These are phyloP conservation scores for Cathartes aura DNA, from an alignment of 2,113 vertebrate genomes.

Conservation along the genomic window DNA sequence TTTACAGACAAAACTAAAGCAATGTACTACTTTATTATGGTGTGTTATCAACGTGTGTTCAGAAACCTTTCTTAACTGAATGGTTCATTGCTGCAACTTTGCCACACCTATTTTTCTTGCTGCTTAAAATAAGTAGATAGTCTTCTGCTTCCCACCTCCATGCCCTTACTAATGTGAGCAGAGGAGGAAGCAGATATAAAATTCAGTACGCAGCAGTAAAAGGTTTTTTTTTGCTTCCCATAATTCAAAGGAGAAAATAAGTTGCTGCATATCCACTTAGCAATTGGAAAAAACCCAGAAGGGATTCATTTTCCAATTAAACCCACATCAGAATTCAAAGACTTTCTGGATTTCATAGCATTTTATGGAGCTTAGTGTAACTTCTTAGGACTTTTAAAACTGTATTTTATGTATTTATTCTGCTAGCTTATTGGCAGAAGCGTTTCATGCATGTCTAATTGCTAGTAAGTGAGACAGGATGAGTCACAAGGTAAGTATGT, in stretches of 20 bases:
- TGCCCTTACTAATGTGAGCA: neutral
- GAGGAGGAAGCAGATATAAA: neutral
- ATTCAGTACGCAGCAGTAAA: neutral
- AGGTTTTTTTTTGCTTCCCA: neutral
- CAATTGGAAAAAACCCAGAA: neutral
- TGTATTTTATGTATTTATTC: neutral
- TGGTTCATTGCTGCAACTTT: neutral
- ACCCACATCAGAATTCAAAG: neutral
- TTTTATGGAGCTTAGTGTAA: neutral
- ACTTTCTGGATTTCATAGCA: neutral
- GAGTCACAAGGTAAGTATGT: neutral
- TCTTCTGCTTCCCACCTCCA: neutral
- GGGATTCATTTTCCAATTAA: neutral
- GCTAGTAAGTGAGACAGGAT: neutral
- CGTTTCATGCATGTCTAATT: neutral
- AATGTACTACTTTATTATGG: neutral
- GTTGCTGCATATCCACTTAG: neutral
- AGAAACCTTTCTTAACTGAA: neutral
- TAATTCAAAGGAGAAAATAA: neutral
- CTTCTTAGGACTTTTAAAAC: neutral
- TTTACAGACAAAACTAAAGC: neutral
- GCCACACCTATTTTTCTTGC: neutral
- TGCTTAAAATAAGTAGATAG: neutral
- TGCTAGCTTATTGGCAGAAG: neutral
- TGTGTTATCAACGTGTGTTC: neutral